A percentile compares a stretch with the other conserved stretches of the same genome.
Conservation (phyloP, 2,888 invertebrate genomes). For the Tortricodes alternella region DNA sequence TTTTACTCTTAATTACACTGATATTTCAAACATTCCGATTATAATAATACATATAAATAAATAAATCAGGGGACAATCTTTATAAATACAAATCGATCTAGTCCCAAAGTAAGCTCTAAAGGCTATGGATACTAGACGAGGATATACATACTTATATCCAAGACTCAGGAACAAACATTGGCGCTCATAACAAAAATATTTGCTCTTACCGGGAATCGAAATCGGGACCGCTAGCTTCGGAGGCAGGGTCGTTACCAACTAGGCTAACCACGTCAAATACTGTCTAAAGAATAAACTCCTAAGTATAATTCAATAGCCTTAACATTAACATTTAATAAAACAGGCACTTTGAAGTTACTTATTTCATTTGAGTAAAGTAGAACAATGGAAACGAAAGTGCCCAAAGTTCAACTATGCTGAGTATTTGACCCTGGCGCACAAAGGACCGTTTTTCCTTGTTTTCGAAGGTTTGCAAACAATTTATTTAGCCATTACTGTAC, state of each 20-base stretch:
- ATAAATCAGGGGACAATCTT: neutral
- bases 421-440: conserved; percentile 3
- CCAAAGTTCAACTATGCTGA: conserved; percentile 1
- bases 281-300: too few species aligned
- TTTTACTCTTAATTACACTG: too few species aligned
- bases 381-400: neutral
- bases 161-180: neutral
- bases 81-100: neutral
- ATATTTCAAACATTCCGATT: too few species aligned
- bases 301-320: too few species aligned
- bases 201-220: neutral
- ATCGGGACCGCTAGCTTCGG: neutral
- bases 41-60: too few species aligned
- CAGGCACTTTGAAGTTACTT: neutral
- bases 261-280: neutral
- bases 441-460: neutral
- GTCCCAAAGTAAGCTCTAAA: neutral
- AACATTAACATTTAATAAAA: too few species aligned
- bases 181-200: neutral
- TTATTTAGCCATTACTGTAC: neutral
- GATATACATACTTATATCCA: neutral
- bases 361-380: neutral
- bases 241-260: neutral
- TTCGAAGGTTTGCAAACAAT: neutral
- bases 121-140: neutral